Conservation (phyloP, 2,797 vertebrate species). For the Hydrophis major region DNA sequence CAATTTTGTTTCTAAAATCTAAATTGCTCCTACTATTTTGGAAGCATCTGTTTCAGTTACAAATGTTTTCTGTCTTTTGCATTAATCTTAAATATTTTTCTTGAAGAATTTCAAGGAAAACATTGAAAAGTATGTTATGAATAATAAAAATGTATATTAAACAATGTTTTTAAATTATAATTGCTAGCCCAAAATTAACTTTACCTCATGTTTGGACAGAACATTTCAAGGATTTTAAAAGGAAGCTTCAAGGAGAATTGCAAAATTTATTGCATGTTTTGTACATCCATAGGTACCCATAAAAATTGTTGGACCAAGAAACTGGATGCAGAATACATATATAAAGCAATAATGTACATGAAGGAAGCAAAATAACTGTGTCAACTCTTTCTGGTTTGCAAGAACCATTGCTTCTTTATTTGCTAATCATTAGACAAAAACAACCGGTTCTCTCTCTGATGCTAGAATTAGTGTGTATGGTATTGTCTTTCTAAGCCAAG, state of each 20-base stretch:
- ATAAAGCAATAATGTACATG: background rate
- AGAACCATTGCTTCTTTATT: conserved; percentile 15
- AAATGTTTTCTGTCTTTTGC: background rate
- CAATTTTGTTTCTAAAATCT: background rate
- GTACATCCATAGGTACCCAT: background rate
- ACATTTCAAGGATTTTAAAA: background rate
- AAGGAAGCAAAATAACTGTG: background rate
- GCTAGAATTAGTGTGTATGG: background rate
- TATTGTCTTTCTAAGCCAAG: conserved; percentile 13
- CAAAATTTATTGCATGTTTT: background rate
- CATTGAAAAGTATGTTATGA: background rate
- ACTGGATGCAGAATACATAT: too few species aligned
- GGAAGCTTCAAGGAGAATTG: background rate
- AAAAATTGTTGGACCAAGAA: background rate
- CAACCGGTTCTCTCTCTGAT: background rate
- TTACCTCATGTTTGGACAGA: background rate
- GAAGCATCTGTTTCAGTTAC: background rate
- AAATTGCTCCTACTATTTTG: background rate
- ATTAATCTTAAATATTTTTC: background rate
- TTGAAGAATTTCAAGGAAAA: background rate
- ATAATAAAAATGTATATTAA: background rate
- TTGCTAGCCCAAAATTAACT: background rate
- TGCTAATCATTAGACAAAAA: background rate
- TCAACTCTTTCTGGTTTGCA: background rate
- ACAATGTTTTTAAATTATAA: background rate